phyloP scores from a whole-genome alignment of 2,888 invertebrate genomes.

The Volucella inflata region DNA sequence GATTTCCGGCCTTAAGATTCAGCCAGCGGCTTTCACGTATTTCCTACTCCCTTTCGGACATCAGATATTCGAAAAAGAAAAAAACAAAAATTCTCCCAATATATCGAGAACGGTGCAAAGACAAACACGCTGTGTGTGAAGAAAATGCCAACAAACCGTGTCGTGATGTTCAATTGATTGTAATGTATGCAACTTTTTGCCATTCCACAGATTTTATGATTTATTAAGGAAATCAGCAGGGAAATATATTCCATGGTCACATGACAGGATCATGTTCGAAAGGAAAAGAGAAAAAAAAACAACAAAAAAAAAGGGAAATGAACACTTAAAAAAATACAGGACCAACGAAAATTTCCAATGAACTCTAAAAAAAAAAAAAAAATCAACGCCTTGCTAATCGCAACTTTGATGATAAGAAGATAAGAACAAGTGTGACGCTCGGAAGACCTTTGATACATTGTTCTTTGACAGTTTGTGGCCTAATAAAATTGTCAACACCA shows the following conservation, averaged over 20 bases:
- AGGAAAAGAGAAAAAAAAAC: neutral
- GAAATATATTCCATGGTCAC: constrained; percentile 54
- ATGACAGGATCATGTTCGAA: constrained; percentile 26
- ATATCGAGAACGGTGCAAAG: constrained; percentile 49
- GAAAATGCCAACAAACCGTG: constrained; percentile 51
- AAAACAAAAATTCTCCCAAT: neutral
- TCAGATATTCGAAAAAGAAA: constrained; percentile 15
- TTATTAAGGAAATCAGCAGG: constrained; percentile 63
- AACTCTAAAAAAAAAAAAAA: constrained; percentile 47
- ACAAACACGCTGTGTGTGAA: constrained; percentile 64
- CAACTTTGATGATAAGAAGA: constrained; percentile 1
- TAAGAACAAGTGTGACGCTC: constrained; percentile 21
- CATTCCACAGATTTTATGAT: constrained; percentile 37
- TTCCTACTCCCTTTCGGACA: constrained; percentile 23
- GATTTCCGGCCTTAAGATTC: constrained; percentile 64
- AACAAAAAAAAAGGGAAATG: neutral
- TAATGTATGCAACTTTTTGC: constrained; percentile 60
- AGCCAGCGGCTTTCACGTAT: constrained; percentile 26
- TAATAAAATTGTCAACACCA: constrained; percentile 60
- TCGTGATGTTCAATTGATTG: constrained; percentile 54
- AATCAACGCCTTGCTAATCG: constrained; percentile 33
- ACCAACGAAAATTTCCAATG: constrained; percentile 33
- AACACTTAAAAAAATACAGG: neutral
- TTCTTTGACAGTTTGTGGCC: constrained; percentile 50
- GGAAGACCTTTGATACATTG: neutral